phyloP scores from a whole-genome alignment of 2,888 invertebrate species.

The Kuschelorhynchus macadamiae region DNA sequence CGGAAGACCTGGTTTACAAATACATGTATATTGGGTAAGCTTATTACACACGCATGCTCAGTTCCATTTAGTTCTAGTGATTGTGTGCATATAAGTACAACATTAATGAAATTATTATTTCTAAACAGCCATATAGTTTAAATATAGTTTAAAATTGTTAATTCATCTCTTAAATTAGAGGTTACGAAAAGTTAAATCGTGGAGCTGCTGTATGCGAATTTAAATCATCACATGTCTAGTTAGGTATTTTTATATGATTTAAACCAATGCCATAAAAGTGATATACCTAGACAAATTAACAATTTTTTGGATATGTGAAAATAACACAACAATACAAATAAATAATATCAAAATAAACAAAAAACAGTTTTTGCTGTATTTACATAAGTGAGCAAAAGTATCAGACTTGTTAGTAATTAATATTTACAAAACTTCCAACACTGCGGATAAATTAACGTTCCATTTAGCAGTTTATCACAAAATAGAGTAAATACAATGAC shows the following conservation, averaged over 20 bases:
- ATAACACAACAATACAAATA: slow-evolving; percentile 53
- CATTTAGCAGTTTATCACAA: slow-evolving; percentile 17
- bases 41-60: neutral
- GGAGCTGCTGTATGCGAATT: slow-evolving; percentile 8
- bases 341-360: slow-evolving; percentile 33
- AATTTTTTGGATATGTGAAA: slow-evolving; percentile 48
- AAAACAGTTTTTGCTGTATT: slow-evolving; percentile 52
- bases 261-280: no score
- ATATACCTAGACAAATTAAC: slow-evolving; percentile 50
- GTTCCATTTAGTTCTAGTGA: slow-evolving; percentile 16
- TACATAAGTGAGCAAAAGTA: slow-evolving; percentile 58
- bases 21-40: slow-evolving; percentile 5
- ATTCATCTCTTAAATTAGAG: slow-evolving; percentile 39
- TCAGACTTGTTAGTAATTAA: slow-evolving; percentile 56
- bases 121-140: slow-evolving; percentile 23
- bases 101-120: slow-evolving; percentile 25
- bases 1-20: slow-evolving; percentile 29
- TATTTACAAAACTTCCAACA: slow-evolving; percentile 31
- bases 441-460: slow-evolving; percentile 7
- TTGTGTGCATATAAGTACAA: slow-evolving; percentile 51
- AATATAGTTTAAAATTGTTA: slow-evolving; percentile 43
- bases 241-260: no score
- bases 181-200: slow-evolving; percentile 8
- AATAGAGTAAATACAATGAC: slow-evolving; percentile 9
- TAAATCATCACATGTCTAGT: slow-evolving; percentile 40